Evolutionary conservation across 2,113 vertebrate genomes (phyloP), one percentile per base, ranked within the genome.

Genomic region (Aegotheles bennettii): DNA sequence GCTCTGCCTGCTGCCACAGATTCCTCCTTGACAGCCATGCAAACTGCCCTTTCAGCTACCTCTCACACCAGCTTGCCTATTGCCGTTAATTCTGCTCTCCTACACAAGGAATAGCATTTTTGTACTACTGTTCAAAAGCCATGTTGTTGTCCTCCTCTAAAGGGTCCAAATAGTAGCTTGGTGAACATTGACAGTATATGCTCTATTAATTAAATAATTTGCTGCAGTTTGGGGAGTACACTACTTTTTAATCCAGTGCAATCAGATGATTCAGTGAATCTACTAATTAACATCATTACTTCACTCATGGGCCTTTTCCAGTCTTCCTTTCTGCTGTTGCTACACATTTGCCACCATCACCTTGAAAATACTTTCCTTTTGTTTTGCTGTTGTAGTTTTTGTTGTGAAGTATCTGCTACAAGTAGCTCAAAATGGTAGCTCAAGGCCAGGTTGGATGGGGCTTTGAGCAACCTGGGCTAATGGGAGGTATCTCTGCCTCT

Each of bases 21-120:
- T 20, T 90, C 6, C 12, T 18, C 47, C 24, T 35, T 74, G 45
- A 26, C 78, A 84, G 38, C 28, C 33, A 8, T 5, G 10, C 2
- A 2, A 53, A 48, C 25, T 16, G 21, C 47, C 33, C 42, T 78
- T 74, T 38, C 51, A 61, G 28, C 40, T 64, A 10, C 20, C 45
- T 48, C 48, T 56, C 5, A 0, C 21, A 11, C 59, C 0, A 0
- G 6, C 31, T 75, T 11, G 1, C 45, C 45, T 47, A 24, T 51
- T 88, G 28, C 47, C 35, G 18, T 31, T 61, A 8, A 59, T 45
- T 6, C 12, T 59, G 9, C 24, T 13, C 43, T 89, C 18, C 63
- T 65, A 2, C 54, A 15, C 4, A 33, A 35, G 20, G 26, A 53
- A 18, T 38, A 25, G 50, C 1, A 2, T 18, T 33, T 86, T 51